Percentiles rank a stretch among this genome's conserved stretches.
Evolutionary conservation across 2,888 invertebrate species (phyloP).

Genomic region (Maniola hyperantus): DNA sequence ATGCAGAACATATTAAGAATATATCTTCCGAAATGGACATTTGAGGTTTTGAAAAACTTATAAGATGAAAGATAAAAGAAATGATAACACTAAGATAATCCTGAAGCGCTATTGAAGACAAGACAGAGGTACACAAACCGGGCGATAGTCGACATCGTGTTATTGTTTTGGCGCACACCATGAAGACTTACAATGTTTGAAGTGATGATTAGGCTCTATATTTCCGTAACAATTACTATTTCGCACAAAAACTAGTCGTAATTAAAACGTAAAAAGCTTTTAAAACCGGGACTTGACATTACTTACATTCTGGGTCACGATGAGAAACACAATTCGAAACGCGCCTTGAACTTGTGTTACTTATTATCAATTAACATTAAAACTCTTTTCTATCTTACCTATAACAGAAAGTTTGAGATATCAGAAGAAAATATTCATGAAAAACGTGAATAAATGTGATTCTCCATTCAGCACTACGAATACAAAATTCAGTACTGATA

Average conservation of each 20-base stretch:
- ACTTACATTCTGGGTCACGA: constrained; percentile 72
- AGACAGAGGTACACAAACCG: constrained; percentile 42
- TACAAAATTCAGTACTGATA: constrained; percentile 79
- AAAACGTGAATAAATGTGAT: constrained; percentile 80
- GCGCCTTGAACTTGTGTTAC: constrained; percentile 39
- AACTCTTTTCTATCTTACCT: constrained; percentile 63
- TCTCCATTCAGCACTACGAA: constrained; percentile 81
- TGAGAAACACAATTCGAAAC: constrained; percentile 57
- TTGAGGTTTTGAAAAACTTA: constrained; percentile 48
- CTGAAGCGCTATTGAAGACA: constrained; percentile 50
- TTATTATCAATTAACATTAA: constrained; percentile 38
- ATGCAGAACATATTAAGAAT: constrained; percentile 67
- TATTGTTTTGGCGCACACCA: constrained; percentile 43
- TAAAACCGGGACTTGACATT: constrained; percentile 79
- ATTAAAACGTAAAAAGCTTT: constrained; percentile 55
- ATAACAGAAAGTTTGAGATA: constrained; percentile 70
- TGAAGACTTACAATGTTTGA: constrained; percentile 16
- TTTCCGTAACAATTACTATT: constrained; percentile 10
- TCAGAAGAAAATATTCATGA: constrained; percentile 75
- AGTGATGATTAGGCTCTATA: background rate
- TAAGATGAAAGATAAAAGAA: constrained; percentile 67
- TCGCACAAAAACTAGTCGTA: constrained; percentile 25
- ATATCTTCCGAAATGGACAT: constrained; percentile 47
- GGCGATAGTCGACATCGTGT: constrained; percentile 47
- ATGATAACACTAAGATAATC: constrained; percentile 74